Evolutionary conservation across 2,888 invertebrate genomes (phyloP), one percentile per base, ranked within the genome.

Genomic region (Ptilodon capucinus): DNA sequence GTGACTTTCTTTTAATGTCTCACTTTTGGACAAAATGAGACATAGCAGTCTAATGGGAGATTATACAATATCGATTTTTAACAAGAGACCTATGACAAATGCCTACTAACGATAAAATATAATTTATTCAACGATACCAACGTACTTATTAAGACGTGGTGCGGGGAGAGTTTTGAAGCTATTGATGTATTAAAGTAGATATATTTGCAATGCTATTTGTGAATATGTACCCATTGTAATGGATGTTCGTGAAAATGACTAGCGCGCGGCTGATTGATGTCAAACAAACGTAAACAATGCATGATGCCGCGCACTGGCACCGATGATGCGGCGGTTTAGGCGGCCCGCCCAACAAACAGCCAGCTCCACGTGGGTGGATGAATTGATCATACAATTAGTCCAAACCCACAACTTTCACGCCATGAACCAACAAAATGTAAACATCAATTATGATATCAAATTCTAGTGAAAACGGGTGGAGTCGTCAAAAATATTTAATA

Each of bases 191-290:
- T 50, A 45, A 52, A 54, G 40, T 57, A 54, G 55, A 54, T 59
- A 59, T 63, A 61, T 67, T 61, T 64, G 57, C 56, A 50, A 62
- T 56, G 51, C 59, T 53, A 64, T 72, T 68, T 60, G 55, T 53
- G 52, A 61, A 64, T 69, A 62, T 61, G 57, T 60, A 48, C 32
- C 46, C 45, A 54, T 54, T 54, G 39, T 57, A 69, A 70, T 71
- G 58, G 65, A 55, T 44, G 61, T 69, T 67, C 62, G 56, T 64
- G 63, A 68, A 68, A 72, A 60, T 55, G 57, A 66, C 48, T 55
- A 63, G 64, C 60, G 54, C 57, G 54, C 58, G 65, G 66, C 64
- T 63, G 68, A 70, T 71, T 63, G 62, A 71, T 66, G 57, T 68
- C 64, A 68, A 69, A 76, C 61, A 67, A 64, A 64, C 53, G 60